phyloP scores from a whole-genome alignment of 2,888 invertebrate genomes.

The Barypeithes pellucidus region DNA sequence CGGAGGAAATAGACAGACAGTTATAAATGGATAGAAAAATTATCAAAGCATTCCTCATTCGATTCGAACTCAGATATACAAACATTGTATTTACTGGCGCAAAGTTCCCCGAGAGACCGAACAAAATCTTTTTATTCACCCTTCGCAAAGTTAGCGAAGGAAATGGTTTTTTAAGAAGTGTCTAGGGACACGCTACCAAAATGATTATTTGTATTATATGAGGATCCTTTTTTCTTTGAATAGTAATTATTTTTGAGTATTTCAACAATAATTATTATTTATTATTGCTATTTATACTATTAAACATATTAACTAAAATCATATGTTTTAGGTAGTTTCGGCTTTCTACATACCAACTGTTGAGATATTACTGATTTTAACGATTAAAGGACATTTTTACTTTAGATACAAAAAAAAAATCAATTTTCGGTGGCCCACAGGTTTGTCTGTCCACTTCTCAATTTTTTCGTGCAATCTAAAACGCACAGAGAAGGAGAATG shows the following conservation, averaged over 20 bases:
- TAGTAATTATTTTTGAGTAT: not conserved
- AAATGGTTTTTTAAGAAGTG: constrained; percentile 52
- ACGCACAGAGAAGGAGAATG: too few relatives aligned
- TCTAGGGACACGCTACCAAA: constrained; percentile 34
- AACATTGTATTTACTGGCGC: constrained; percentile 41
- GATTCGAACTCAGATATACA: constrained; percentile 64
- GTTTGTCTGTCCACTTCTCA: too few relatives aligned
- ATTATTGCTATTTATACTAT: too few relatives aligned
- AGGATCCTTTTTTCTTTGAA: not conserved
- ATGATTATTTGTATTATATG: constrained; percentile 11
- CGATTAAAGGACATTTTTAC: too few relatives aligned
- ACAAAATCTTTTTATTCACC: constrained; percentile 48
- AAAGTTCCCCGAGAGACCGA: constrained; percentile 31
- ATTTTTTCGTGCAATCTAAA: too few relatives aligned
- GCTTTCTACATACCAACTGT: too few relatives aligned
- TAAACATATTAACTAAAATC: too few relatives aligned
- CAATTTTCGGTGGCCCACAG: too few relatives aligned
- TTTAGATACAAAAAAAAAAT: too few relatives aligned
- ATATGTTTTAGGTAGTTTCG: too few relatives aligned
- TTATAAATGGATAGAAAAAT: constrained; percentile 82
- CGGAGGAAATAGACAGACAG: constrained; percentile 80
- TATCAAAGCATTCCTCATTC: constrained; percentile 76
- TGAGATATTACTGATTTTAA: too few relatives aligned
- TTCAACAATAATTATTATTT: too few relatives aligned
- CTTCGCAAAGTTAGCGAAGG: constrained; percentile 45